Conservation (phyloP, 2,888 invertebrate genomes). For the Eumacrocentrus americanus region DNA sequence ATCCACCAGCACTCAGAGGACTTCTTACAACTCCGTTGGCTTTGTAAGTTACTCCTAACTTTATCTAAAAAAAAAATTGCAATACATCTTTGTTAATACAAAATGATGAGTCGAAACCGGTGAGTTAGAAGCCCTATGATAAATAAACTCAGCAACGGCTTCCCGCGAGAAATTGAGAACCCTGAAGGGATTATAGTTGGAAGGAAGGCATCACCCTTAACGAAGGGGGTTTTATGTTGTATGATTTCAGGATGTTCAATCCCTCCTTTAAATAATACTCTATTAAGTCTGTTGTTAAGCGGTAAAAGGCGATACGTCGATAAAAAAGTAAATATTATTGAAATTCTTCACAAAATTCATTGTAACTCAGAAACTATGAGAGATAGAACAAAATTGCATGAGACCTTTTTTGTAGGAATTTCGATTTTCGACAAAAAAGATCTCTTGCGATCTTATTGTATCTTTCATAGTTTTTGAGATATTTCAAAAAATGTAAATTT, state of each 20-base stretch:
- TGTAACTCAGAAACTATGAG: too few species aligned
- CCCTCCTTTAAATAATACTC: not conserved
- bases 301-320: too few species aligned
- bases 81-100: too few species aligned
- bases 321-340: too few species aligned
- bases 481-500: too few species aligned
- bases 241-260: not conserved
- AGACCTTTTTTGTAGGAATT: too few species aligned
- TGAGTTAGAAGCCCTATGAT: constrained; percentile 20
- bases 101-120: not conserved
- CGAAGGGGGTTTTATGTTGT: constrained; percentile 1
- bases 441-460: too few species aligned
- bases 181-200: constrained; percentile 14
- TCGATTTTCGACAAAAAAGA: too few species aligned
- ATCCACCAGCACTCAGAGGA: constrained; percentile 34
- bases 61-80: not conserved
- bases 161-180: constrained; percentile 30
- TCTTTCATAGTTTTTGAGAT: too few species aligned
- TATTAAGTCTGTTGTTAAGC: too few species aligned
- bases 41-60: constrained; percentile 42
- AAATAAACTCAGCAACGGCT: constrained; percentile 26
- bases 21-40: constrained; percentile 44
- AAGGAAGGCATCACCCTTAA: not conserved
- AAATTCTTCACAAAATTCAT: too few species aligned
- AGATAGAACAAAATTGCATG: too few species aligned